Base-by-base conservation (phyloP, 2,797 vertebrate species). In the Natrix natrix region DNA sequence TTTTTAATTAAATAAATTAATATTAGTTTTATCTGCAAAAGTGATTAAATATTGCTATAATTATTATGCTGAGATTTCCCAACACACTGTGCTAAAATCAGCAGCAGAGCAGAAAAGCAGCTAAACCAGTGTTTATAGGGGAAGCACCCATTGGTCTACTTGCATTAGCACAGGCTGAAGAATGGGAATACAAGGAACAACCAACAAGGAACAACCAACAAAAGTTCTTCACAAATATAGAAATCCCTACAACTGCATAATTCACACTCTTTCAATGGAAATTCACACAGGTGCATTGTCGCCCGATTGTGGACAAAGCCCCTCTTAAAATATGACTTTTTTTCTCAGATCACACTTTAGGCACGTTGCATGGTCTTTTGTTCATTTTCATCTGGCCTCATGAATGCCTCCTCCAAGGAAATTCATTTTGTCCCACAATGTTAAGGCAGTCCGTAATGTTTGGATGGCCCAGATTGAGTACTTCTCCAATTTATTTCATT, bases 1-100 rank as follows among this genome's bases (percentile, higher is more conserved):
- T 95, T 97, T 97, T 98, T 98, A 98, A 98, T 98, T 98, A 98
- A 99, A 99, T 99, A 99, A 99, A 99, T 99, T 99, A 99, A 99
- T 99, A 99, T 98, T 98, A 98, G 97, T 98, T 97, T 97, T 97
- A 98, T 98, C 98, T 98, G 97, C 98, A 98, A 98, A 97, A 97
- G 98, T 96, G 98, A 98, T 99, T 99, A 99, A 99, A 99, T 99
- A 99, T 99, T 98, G 98, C 98, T 98, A 97, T 97, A 98, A 97
- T 93, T 91, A 91, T 96, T 97, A 97, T 97, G 97, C 97, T 95
- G 94, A 56, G 91, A 91, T 95, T 97, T 97, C 96, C 97, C 96
- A 94, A 95, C 97, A 95, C 96, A 96, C 97, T 97, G 97, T 92
- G 96, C 92, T 95, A 95, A 95, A 95, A 93, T 94, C 97, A 96